These are phyloP conservation scores for Bucco capensis DNA, from an alignment of 2,113 vertebrate species.

Conservation along the genomic window DNA sequence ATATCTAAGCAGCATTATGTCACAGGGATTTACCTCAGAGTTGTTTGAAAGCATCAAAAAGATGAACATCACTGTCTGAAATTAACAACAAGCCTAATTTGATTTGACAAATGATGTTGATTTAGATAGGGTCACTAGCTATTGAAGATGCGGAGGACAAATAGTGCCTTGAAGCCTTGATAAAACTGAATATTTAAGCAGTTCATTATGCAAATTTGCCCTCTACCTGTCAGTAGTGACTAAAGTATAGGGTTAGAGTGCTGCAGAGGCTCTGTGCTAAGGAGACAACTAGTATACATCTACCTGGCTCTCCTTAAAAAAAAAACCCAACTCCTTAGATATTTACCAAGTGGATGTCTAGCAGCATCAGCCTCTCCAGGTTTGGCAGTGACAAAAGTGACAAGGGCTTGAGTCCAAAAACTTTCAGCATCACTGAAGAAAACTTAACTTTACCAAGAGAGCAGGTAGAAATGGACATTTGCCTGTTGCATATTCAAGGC, in stretches of 20 bases:
- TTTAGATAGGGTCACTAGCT: slow-evolving; percentile 81
- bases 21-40: slow-evolving; percentile 77
- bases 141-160: slow-evolving; percentile 72
- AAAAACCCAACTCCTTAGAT: not conserved
- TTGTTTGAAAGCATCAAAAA: slow-evolving; percentile 76
- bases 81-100: slow-evolving; percentile 83
- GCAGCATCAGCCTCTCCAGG: not conserved
- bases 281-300: not conserved
- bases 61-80: slow-evolving; percentile 83
- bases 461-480: not conserved
- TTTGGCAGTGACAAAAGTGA: slow-evolving; percentile 19
- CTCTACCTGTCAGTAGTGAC: slow-evolving; percentile 77
- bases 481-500: not conserved
- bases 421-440: not conserved
- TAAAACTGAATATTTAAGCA: slow-evolving; percentile 79
- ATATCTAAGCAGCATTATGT: slow-evolving; percentile 79
- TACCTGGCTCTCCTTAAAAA: slow-evolving; percentile 23
- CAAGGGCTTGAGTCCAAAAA: not conserved
- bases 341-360: not conserved
- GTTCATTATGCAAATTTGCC: slow-evolving; percentile 84
- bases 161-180: slow-evolving; percentile 79
- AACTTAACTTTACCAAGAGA: not conserved
- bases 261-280: slow-evolving; percentile 14
- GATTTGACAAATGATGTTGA: slow-evolving; percentile 87
- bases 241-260: slow-evolving; percentile 50